phyloP scores from a whole-genome alignment of 2,113 vertebrate genomes.

The Upupa epops region DNA sequence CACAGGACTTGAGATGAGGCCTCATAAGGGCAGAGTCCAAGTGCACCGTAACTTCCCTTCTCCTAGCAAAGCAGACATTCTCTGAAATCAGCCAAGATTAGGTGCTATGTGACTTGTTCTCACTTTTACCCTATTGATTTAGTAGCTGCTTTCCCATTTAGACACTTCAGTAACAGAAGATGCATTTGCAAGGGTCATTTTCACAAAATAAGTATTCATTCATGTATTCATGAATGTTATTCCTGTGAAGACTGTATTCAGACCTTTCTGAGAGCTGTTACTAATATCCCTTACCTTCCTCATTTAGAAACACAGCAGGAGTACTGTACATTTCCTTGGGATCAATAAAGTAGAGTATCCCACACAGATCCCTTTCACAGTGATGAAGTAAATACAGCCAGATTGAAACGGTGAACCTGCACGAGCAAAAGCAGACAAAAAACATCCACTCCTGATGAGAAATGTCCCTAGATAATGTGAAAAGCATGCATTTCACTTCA shows the following conservation, averaged over 20 bases:
- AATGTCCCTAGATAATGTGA: background rate
- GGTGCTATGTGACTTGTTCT: background rate
- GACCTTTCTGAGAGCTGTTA: background rate
- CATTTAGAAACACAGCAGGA: slow-evolving; percentile 84
- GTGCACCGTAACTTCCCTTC: too few species aligned
- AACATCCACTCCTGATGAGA: background rate
- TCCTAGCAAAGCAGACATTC: background rate
- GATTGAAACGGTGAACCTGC: slow-evolving; percentile 86
- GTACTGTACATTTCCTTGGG: slow-evolving; percentile 76
- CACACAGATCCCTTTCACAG: slow-evolving; percentile 81
- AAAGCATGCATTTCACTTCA: background rate
- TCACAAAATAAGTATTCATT: background rate
- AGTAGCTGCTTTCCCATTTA: background rate
- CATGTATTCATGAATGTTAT: background rate
- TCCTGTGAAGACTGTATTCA: background rate
- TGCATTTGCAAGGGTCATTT: background rate
- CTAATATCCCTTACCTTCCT: slow-evolving; percentile 79
- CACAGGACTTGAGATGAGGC: too few species aligned
- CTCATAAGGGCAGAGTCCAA: too few species aligned
- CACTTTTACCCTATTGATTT: background rate
- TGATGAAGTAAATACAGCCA: slow-evolving; percentile 88
- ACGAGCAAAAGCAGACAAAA: slow-evolving; percentile 38
- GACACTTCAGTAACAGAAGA: background rate
- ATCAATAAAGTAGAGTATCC: slow-evolving; percentile 87
- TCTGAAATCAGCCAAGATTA: background rate